These are phyloP conservation scores for Aegotheles bennettii DNA, from an alignment of 2,113 vertebrate genomes.

Conservation along the genomic window DNA sequence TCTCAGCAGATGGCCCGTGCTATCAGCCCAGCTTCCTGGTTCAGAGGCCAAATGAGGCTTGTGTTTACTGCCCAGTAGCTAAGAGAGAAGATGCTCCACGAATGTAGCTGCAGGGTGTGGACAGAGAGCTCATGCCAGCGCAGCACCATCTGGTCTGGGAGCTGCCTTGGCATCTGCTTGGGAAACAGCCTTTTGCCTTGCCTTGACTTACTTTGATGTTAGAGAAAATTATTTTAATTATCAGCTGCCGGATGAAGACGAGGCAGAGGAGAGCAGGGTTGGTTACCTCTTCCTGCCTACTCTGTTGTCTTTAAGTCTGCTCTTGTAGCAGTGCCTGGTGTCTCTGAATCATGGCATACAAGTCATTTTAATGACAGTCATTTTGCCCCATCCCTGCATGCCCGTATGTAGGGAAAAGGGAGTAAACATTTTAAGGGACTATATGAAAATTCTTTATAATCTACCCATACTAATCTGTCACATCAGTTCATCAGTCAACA, in stretches of 20 bases:
- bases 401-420: not conserved
- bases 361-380: not conserved
- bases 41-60: not conserved
- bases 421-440: not conserved
- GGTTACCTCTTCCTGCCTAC: not conserved
- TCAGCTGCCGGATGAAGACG: not conserved
- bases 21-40: not conserved
- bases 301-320: not conserved
- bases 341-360: not conserved
- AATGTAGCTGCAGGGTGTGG: not conserved
- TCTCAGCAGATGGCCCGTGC: not conserved
- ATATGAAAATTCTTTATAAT: not conserved
- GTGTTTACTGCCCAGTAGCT: conserved; percentile 15
- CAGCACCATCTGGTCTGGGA: conserved; percentile 38
- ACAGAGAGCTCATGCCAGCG: not conserved
- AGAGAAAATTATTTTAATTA: not conserved
- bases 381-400: not conserved
- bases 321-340: not conserved
- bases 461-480: not conserved
- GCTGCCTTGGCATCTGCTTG: conserved; percentile 25
- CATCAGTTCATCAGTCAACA: not conserved
- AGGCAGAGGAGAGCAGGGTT: not conserved
- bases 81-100: not conserved
- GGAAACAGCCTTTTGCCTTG: not conserved
- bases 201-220: not conserved